Evolutionary conservation across 2,888 invertebrate genomes (phyloP).

Genomic region (Loripinus fragilis): DNA sequence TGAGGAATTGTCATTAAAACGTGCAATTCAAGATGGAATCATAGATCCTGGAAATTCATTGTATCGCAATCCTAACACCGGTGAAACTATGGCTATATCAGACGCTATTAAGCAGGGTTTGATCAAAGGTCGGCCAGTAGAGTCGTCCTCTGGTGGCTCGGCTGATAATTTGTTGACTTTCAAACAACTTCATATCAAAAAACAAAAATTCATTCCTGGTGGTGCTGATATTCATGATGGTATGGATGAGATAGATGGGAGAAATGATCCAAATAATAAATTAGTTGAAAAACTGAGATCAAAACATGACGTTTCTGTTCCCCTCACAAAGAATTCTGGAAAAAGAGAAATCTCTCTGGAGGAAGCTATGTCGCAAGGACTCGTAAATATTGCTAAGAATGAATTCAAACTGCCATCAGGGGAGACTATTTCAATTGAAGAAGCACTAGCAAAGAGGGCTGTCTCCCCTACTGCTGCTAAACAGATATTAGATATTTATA

Average conservation of each 20-base stretch:
- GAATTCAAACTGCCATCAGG: slow-evolving; percentile 70
- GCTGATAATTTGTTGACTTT: slow-evolving; percentile 68
- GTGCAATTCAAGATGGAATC: slow-evolving; percentile 74
- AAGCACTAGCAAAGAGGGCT: slow-evolving; percentile 75
- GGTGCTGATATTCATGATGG: slow-evolving; percentile 61
- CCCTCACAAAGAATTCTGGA: slow-evolving; percentile 74
- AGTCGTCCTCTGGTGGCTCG: slow-evolving; percentile 46
- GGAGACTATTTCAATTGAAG: slow-evolving; percentile 70
- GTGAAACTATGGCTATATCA: slow-evolving; percentile 74
- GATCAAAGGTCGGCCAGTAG: slow-evolving; percentile 69
- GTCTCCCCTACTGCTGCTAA: slow-evolving; percentile 71
- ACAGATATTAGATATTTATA: slow-evolving; percentile 74
- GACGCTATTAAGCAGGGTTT: slow-evolving; percentile 77
- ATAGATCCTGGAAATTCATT: slow-evolving; percentile 75
- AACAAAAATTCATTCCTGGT: slow-evolving; percentile 71
- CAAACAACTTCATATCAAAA: slow-evolving; percentile 76
- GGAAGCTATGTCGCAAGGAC: slow-evolving; percentile 76
- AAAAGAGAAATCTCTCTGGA: slow-evolving; percentile 73
- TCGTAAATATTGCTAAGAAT: slow-evolving; percentile 74
- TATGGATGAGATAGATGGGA: slow-evolving; percentile 62
- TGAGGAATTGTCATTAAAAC: slow-evolving; percentile 71
- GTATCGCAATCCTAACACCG: slow-evolving; percentile 76
- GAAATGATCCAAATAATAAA: slow-evolving; percentile 66
- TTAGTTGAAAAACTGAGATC: slow-evolving; percentile 71
- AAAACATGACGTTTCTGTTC: slow-evolving; percentile 68